These are phyloP conservation scores for Hiodon alosoides DNA, from an alignment of 2,113 vertebrate species.

Conservation along the genomic window DNA sequence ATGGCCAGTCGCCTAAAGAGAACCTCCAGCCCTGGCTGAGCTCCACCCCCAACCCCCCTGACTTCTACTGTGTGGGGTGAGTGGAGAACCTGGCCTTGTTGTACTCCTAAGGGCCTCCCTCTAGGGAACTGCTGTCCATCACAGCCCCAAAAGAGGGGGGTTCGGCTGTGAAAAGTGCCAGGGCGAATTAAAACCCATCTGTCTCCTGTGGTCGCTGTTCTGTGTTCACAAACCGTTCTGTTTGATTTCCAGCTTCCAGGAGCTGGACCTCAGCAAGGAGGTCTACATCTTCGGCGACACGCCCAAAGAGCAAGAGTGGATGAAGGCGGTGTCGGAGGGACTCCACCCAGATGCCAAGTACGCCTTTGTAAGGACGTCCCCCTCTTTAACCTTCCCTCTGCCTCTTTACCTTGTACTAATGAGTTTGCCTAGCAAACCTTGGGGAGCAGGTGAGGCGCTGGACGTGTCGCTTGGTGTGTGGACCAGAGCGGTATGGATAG, in stretches of 20 bases:
- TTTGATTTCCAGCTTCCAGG: slow-evolving; percentile 78
- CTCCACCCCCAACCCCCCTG: slow-evolving; percentile 69
- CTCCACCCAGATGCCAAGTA: slow-evolving; percentile 89
- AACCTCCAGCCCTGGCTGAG: slow-evolving; percentile 81
- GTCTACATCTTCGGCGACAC: slow-evolving; percentile 95
- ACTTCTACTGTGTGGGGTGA: slow-evolving; percentile 92
- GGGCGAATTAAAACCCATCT: no score
- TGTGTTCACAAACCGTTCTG: slow-evolving; percentile 27
- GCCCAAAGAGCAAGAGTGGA: slow-evolving; percentile 93
- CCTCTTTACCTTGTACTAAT: not conserved
- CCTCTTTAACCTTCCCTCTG: no score
- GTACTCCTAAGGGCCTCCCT: no score
- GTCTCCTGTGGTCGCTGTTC: no score
- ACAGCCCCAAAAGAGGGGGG: no score
- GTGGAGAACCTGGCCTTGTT: slow-evolving; percentile 21
- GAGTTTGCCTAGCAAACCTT: not conserved
- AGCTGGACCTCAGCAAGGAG: slow-evolving; percentile 95
- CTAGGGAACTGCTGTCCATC: no score
- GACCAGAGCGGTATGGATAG: no score
- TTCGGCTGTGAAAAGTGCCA: not conserved
- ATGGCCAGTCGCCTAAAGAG: slow-evolving; percentile 83
- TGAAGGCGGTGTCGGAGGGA: slow-evolving; percentile 78
- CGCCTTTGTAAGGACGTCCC: slow-evolving; percentile 75
- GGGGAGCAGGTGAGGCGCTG: no score
- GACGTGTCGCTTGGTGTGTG: no score